Percentiles rank a stretch among this genome's conserved stretches.
phyloP scores from a whole-genome alignment of 2,797 vertebrate species.

The Phrynocephalus guinanensis region DNA sequence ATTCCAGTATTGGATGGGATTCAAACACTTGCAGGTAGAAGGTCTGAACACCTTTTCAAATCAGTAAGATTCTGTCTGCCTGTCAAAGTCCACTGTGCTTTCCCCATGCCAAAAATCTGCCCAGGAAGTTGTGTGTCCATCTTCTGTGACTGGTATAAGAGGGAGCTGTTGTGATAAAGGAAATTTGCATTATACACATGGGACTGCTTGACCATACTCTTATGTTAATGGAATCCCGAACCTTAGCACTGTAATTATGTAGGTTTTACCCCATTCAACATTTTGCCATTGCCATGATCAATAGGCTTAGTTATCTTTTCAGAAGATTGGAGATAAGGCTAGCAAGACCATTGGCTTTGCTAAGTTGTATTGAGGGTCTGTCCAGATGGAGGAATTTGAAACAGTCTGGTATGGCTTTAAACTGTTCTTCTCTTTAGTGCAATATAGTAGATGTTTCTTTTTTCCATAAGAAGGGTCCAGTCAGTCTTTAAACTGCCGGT shows the following conservation, averaged over 20 bases:
- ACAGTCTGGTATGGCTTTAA: background rate
- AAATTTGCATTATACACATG: background rate
- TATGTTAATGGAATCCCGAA: no score
- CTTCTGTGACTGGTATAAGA: background rate
- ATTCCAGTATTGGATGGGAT: background rate
- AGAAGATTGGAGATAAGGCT: background rate
- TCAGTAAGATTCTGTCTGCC: background rate
- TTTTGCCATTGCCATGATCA: background rate
- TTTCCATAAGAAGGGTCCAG: no score
- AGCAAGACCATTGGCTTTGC: background rate
- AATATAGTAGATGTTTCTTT: no score
- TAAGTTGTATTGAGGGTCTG: background rate
- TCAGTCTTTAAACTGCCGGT: no score
- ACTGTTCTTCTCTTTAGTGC: no score
- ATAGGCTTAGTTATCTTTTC: background rate
- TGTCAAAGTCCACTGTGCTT: no score
- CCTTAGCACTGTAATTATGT: background rate
- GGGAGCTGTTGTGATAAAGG: background rate
- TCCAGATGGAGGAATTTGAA: background rate
- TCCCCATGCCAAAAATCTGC: background rate
- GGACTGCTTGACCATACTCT: background rate
- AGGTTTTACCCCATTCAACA: background rate
- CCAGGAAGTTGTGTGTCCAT: background rate
- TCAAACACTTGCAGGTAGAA: background rate
- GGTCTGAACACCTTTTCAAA: background rate